A percentile compares a stretch with the other conserved stretches of the same genome.
Conservation (phyloP, 2,113 vertebrate species). For the Onychostoma macrolepis region DNA sequence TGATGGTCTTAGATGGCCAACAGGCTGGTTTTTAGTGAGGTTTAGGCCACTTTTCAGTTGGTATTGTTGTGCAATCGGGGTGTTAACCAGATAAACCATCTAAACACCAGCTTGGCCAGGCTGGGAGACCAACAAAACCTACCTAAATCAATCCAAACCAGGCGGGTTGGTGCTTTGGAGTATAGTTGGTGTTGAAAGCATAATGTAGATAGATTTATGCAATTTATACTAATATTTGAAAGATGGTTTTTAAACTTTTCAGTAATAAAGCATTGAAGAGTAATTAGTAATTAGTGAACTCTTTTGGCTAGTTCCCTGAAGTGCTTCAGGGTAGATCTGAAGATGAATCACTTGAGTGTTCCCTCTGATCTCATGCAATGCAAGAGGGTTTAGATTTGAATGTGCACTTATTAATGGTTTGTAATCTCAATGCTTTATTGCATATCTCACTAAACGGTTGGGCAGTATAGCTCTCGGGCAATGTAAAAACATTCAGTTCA, state of each 20-base stretch:
- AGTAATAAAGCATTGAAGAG: neutral
- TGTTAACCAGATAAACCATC: too few species aligned
- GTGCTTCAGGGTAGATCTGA: neutral
- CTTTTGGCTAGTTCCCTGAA: neutral
- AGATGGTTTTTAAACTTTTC: neutral
- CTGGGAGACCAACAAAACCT: neutral
- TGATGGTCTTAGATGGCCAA: too few species aligned
- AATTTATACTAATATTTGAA: neutral
- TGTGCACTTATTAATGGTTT: slow-evolving; percentile 1
- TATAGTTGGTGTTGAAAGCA: neutral
- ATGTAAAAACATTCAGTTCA: neutral
- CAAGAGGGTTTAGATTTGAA: neutral
- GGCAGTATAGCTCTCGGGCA: neutral
- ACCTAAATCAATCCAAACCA: neutral
- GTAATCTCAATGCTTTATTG: neutral
- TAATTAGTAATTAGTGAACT: slow-evolving; percentile 3
- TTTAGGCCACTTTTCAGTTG: neutral
- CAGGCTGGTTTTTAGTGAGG: neutral
- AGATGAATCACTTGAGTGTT: neutral
- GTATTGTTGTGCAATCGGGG: neutral
- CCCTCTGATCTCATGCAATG: neutral
- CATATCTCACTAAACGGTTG: neutral
- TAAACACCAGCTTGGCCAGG: neutral
- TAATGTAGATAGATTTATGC: neutral
- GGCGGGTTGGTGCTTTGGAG: neutral